phyloP scores from a whole-genome alignment of 2,888 invertebrate species.

The Drosophila limbata region DNA sequence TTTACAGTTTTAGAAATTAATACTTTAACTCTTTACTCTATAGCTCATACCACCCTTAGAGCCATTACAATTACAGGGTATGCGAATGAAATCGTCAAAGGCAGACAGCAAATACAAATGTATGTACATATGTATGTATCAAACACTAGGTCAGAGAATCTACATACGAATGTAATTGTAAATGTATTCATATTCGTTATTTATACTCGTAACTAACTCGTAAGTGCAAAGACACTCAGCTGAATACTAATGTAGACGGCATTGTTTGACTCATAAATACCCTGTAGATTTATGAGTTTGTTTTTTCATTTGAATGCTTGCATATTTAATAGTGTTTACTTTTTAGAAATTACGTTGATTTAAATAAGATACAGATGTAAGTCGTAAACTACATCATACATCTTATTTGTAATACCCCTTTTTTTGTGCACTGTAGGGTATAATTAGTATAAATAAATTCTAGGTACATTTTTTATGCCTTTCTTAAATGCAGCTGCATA shows the following conservation, averaged over 20 bases:
- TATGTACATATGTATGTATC: neutral
- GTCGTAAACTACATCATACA: neutral
- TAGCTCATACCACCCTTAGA: neutral
- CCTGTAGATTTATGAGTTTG: neutral
- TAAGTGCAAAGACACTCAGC: conserved; percentile 5
- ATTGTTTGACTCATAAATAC: conserved; percentile 8
- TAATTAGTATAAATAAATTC: neutral
- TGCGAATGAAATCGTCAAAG: conserved; percentile 35
- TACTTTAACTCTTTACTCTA: too few relatives aligned
- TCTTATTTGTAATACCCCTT: neutral
- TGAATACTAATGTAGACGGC: neutral
- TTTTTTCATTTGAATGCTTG: neutral
- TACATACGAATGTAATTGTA: neutral
- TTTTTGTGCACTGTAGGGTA: neutral
- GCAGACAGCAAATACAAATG: neutral
- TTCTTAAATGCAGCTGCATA: conserved; percentile 1
- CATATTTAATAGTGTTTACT: neutral
- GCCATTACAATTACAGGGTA: neutral
- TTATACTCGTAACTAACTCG: conserved; percentile 3
- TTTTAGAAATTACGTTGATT: neutral
- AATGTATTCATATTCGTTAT: conserved; percentile 14
- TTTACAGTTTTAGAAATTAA: too few relatives aligned
- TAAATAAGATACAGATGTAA: neutral
- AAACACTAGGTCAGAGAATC: conserved; percentile 42
- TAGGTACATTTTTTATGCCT: conserved; percentile 1